These are phyloP conservation scores for Ameiurus melas DNA, from an alignment of 2,113 vertebrate species.

Conservation along the genomic window DNA sequence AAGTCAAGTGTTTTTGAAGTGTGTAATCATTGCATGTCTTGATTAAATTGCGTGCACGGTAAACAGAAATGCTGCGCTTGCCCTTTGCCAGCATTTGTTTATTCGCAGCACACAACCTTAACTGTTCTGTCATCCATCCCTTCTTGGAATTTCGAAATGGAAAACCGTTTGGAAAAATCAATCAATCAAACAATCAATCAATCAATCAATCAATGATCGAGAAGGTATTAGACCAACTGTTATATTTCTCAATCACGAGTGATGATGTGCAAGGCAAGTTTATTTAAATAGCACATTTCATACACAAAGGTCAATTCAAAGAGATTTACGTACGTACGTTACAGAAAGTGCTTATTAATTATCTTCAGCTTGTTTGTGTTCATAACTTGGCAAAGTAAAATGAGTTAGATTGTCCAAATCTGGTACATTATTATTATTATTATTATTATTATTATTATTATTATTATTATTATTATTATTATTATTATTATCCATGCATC, in stretches of 20 bases:
- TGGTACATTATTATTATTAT: background rate
- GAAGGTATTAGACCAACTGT: background rate
- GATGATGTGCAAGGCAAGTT: background rate
- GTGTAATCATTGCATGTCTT: background rate
- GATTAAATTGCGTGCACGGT: background rate
- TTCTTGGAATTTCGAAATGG: background rate
- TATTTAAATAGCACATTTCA: background rate
- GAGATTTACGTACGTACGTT: background rate
- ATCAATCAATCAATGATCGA: background rate
- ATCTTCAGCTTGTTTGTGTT: background rate
- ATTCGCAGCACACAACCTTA: background rate
- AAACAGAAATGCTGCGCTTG: background rate
- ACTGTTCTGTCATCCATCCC: background rate
- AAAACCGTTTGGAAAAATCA: background rate
- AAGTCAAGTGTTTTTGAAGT: background rate
- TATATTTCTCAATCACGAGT: background rate
- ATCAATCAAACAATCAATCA: background rate
- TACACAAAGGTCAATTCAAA: background rate
- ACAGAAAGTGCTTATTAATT: no score
- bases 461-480: no score
- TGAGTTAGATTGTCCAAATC: background rate
- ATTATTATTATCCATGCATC: no score
- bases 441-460: no score
- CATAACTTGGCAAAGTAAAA: background rate
- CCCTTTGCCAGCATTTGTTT: background rate